These are phyloP conservation scores for Talpa occidentalis DNA, from an alignment of 2,113 vertebrate genomes.

Conservation along the genomic window DNA sequence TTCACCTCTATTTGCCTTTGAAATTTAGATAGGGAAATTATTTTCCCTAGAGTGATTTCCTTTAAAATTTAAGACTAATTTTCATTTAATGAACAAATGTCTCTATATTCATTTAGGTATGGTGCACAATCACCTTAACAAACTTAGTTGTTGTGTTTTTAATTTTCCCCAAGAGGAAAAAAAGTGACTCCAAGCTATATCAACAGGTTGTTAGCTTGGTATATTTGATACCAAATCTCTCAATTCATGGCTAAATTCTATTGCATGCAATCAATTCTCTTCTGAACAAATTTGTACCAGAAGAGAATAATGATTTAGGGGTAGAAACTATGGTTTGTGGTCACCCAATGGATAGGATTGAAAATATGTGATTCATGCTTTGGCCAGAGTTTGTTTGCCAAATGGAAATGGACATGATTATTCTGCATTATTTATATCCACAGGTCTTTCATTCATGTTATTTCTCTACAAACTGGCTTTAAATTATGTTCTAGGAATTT, in stretches of 20 bases:
- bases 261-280: background rate
- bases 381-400: background rate
- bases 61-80: background rate
- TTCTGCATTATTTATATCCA: background rate
- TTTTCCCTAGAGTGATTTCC: background rate
- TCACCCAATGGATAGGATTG: background rate
- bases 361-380: constrained; percentile 9
- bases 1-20: background rate
- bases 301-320: background rate
- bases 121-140: background rate
- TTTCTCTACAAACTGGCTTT: background rate
- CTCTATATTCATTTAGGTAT: background rate
- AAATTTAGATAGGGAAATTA: background rate
- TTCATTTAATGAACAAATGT: background rate
- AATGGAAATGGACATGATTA: background rate
- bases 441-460: background rate
- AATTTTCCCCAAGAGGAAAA: background rate
- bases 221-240: background rate
- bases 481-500: background rate
- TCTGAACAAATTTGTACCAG: background rate
- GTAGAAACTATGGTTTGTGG: background rate
- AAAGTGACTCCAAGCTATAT: background rate
- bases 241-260: background rate
- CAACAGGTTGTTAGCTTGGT: background rate
- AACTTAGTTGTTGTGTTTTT: background rate